These are phyloP conservation scores for Pachydiplax longipennis DNA, from an alignment of 2,888 invertebrate genomes.

Conservation along the genomic window DNA sequence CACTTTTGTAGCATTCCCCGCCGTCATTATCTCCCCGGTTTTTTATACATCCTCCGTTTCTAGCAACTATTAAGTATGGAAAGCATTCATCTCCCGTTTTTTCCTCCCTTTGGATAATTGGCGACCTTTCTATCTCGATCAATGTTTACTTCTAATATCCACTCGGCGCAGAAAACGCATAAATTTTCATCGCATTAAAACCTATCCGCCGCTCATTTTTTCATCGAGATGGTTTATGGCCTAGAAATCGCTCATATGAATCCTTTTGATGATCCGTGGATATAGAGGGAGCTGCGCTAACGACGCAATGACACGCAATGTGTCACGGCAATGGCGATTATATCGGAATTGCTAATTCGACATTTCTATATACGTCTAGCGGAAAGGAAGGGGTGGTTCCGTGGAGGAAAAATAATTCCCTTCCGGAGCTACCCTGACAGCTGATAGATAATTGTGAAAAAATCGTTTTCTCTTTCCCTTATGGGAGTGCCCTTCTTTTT, in stretches of 20 bases:
- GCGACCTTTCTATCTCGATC: background rate
- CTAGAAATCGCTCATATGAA: background rate
- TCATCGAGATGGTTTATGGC: background rate
- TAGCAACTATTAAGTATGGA: background rate
- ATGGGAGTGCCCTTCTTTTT: background rate
- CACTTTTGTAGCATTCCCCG: no score
- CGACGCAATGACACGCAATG: background rate
- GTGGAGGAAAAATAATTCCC: no score
- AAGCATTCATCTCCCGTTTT: background rate
- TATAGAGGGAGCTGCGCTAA: background rate
- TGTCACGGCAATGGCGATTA: background rate
- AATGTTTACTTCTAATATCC: background rate
- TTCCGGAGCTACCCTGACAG: background rate
- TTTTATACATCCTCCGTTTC: background rate
- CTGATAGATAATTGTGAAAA: background rate
- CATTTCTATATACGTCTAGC: background rate
- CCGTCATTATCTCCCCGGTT: background rate
- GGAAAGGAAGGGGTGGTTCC: background rate
- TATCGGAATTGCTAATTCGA: background rate
- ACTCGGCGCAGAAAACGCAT: background rate
- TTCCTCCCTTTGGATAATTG: background rate
- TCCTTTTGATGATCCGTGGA: background rate
- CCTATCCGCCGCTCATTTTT: background rate
- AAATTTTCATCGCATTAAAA: background rate
- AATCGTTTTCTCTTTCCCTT: background rate